Evolutionary conservation across 2,888 invertebrate genomes (phyloP).

Genomic region (Acanthoscelides obtectus): DNA sequence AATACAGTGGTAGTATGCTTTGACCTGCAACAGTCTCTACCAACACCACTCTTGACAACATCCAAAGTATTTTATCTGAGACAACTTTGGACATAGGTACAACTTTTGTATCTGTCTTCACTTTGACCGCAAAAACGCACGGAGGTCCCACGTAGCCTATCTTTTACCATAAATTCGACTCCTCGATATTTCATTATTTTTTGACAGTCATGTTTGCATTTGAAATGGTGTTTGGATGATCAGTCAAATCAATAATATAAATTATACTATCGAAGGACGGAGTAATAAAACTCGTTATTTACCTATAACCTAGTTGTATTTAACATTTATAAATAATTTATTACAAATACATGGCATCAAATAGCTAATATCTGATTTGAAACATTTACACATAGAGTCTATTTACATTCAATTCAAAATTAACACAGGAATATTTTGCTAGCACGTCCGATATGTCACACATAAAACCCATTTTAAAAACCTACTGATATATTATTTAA

Average conservation of each 20-base stretch:
- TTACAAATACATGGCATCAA: conserved; percentile 29
- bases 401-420: conserved; percentile 29
- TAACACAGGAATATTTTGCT: conserved; percentile 12
- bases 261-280: background rate
- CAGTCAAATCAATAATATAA: background rate
- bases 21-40: too few relatives aligned
- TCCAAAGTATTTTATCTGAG: too few relatives aligned
- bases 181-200: background rate
- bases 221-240: background rate
- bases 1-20: too few relatives aligned
- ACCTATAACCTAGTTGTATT: conserved; percentile 11
- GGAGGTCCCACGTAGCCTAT: too few relatives aligned
- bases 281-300: background rate
- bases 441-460: conserved; percentile 17
- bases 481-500: background rate
- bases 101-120: too few relatives aligned
- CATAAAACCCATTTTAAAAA: background rate
- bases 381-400: conserved; percentile 27
- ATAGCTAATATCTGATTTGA: conserved; percentile 21
- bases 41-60: too few relatives aligned
- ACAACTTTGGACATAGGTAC: too few relatives aligned
- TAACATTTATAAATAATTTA: conserved; percentile 32
- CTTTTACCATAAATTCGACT: too few relatives aligned
- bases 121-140: too few relatives aligned
- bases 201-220: background rate